Evolutionary conservation across 2,113 vertebrate species (phyloP).

Genomic region (Macrotis lagotis): DNA sequence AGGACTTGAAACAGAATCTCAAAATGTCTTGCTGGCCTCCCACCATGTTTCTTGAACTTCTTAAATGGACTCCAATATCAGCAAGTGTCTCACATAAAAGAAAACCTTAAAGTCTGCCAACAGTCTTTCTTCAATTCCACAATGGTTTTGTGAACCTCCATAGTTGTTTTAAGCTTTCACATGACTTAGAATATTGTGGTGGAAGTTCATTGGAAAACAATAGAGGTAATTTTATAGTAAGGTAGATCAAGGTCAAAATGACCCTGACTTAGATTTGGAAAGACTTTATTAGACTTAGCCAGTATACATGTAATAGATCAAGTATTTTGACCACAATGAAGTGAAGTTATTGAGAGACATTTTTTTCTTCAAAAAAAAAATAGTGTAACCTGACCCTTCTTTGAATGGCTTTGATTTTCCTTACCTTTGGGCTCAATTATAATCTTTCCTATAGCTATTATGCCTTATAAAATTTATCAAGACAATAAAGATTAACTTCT

Average conservation of each 20-base stretch:
- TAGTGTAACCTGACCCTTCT: background rate
- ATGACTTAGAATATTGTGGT: background rate
- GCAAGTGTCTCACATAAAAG: background rate
- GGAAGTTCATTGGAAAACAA: background rate
- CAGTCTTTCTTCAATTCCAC: background rate
- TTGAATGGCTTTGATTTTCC: background rate
- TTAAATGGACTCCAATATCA: conserved; percentile 4
- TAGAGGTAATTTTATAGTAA: background rate
- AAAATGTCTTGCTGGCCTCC: background rate
- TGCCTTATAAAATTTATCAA: conserved; percentile 26
- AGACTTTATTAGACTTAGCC: background rate
- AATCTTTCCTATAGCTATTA: background rate
- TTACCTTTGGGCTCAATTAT: accelerated
- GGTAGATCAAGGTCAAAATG: background rate
- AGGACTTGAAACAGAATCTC: background rate
- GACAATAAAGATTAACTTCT: background rate
- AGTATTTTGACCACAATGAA: background rate
- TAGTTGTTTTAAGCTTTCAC: background rate
- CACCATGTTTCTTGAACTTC: background rate
- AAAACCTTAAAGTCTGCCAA: background rate
- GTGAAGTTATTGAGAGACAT: background rate
- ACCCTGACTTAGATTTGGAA: background rate
- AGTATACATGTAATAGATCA: background rate
- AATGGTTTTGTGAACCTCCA: background rate
- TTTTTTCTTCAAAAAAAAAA: background rate